Evolutionary conservation across 2,888 invertebrate genomes (phyloP).

Genomic region (Leptinotarsa haldemani): DNA sequence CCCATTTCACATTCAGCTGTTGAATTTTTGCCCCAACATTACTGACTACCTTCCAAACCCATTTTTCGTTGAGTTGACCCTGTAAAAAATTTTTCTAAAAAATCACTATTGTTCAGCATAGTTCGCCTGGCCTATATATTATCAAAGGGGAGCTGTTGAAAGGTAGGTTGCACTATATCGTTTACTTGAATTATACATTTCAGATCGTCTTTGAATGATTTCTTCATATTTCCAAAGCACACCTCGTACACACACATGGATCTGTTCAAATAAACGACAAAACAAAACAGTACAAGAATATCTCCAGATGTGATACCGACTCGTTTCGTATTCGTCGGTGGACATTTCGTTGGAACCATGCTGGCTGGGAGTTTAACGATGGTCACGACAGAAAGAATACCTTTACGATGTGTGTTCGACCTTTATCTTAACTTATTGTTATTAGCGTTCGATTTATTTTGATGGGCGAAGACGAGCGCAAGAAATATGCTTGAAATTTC

Average conservation of each 20-base stretch:
- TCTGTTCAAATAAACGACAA: constrained; percentile 10
- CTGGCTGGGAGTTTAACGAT: constrained; percentile 47
- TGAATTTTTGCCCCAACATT: no score
- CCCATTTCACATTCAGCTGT: no score
- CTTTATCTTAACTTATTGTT: constrained; percentile 41
- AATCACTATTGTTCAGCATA: no score
- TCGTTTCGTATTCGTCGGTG: constrained; percentile 44
- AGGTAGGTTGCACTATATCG: no score
- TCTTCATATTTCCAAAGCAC: background rate
- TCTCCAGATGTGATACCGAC: constrained; percentile 43
- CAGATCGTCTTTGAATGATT: no score
- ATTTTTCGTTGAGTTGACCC: no score
- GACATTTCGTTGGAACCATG: constrained; percentile 50
- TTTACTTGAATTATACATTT: no score
- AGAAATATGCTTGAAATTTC: constrained; percentile 21
- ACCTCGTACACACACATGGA: background rate
- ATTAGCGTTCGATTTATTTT: constrained; percentile 38
- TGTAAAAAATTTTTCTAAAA: no score
- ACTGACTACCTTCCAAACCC: no score
- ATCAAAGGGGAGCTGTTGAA: no score
- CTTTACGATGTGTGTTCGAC: constrained; percentile 37
- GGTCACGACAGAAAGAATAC: constrained; percentile 46
- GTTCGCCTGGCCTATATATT: no score
- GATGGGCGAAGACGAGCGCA: constrained; percentile 26
- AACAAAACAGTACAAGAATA: constrained; percentile 21